Conservation (phyloP, 2,797 vertebrate genomes). For the Urocyon cinereoargenteus region DNA sequence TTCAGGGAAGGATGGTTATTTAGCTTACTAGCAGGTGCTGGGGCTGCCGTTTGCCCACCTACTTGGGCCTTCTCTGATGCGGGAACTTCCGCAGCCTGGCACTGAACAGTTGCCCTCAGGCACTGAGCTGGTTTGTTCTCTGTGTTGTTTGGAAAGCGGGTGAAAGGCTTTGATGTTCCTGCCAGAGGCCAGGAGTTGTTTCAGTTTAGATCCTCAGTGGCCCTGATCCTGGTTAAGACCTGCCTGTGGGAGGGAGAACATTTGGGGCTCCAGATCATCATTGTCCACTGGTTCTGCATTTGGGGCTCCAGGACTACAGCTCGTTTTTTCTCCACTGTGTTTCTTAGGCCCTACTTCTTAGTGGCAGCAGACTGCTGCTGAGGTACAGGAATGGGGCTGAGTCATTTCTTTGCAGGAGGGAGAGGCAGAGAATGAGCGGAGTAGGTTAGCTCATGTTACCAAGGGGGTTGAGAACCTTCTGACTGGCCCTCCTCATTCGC, state of each 20-base stretch:
- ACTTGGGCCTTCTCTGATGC: conserved; percentile 32
- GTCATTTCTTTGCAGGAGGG: conserved; percentile 29
- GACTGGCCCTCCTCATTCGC: background rate
- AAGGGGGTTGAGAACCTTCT: background rate
- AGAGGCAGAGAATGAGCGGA: background rate
- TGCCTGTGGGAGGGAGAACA: conserved; percentile 43
- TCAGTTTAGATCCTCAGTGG: conserved; percentile 62
- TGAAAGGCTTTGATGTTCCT: conserved; percentile 76
- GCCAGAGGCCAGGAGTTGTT: conserved; percentile 72
- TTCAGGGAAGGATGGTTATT: conserved; percentile 44
- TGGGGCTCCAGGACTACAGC: background rate
- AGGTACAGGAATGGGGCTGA: background rate
- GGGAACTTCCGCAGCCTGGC: conserved; percentile 70
- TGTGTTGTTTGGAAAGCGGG: conserved; percentile 78
- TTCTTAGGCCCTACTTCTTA: conserved; percentile 10
- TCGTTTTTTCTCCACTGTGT: background rate
- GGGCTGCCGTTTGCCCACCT: conserved; percentile 64
- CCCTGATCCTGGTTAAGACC: conserved; percentile 33
- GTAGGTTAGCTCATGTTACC: background rate
- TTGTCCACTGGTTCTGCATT: conserved; percentile 22
- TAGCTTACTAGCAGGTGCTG: conserved; percentile 63
- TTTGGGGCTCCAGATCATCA: background rate
- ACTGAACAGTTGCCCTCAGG: conserved; percentile 58
- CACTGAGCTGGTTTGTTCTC: conserved; percentile 68
- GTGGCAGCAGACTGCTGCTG: background rate